phyloP scores from a whole-genome alignment of 2,113 vertebrate species.

The Butorides virescens region DNA sequence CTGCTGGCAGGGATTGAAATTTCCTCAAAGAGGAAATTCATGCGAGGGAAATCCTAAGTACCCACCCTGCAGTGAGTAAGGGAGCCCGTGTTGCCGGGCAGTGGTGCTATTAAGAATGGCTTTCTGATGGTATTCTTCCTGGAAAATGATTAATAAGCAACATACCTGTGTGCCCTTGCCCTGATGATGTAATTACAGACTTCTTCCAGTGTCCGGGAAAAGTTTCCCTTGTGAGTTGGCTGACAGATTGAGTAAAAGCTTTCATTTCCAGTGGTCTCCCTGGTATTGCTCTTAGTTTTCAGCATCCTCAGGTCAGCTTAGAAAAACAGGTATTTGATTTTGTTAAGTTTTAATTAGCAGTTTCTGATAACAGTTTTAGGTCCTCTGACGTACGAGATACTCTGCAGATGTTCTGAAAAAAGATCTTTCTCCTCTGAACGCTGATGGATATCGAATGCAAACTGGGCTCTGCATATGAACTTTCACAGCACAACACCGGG shows the following conservation, averaged over 20 bases:
- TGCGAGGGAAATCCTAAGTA: background rate
- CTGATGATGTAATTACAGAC: slow-evolving; percentile 27
- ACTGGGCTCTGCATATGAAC: slow-evolving; percentile 24
- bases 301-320: background rate
- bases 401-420: slow-evolving; percentile 39
- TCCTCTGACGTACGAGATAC: background rate
- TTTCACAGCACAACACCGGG: background rate
- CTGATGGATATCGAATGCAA: slow-evolving; percentile 5
- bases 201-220: background rate
- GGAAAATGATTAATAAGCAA: slow-evolving; percentile 36
- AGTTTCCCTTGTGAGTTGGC: background rate
- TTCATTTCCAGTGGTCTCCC: background rate
- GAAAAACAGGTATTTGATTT: background rate
- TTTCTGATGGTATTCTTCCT: slow-evolving; percentile 18
- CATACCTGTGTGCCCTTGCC: background rate
- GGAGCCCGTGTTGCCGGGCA: background rate
- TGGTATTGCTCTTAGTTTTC: background rate
- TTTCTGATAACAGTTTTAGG: slow-evolving; percentile 6
- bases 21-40: background rate
- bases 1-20: background rate
- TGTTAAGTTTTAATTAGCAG: slow-evolving; percentile 28
- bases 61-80: background rate
- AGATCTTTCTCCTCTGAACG: background rate
- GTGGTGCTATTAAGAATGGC: background rate
- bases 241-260: slow-evolving; percentile 23